Evolutionary conservation across 1,140 invertebrate species (phyloP).

Genomic region (Idris sp.): DNA sequence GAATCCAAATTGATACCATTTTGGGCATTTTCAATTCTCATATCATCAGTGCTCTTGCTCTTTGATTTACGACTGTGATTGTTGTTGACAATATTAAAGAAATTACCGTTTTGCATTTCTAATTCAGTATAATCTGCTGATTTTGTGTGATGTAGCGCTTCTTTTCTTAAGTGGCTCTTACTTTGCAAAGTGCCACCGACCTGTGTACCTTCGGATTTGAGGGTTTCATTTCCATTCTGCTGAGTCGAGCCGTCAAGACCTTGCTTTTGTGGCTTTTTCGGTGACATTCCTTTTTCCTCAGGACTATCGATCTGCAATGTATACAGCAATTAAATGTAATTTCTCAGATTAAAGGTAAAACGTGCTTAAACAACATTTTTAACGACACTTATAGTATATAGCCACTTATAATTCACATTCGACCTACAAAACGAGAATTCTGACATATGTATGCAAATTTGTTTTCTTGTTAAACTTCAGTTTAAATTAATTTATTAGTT

Average conservation of each 20-base stretch:
- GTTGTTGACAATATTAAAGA: slow-evolving; percentile 85
- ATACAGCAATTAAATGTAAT: slow-evolving; percentile 1
- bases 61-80: slow-evolving; percentile 84
- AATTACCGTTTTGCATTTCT: slow-evolving; percentile 81
- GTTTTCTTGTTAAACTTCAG: not conserved
- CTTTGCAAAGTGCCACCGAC: slow-evolving; percentile 84
- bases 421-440: slow-evolving; percentile 8
- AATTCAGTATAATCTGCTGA: slow-evolving; percentile 88
- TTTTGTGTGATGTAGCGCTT: slow-evolving; percentile 82
- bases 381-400: too few species aligned
- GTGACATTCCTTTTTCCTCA: slow-evolving; percentile 78
- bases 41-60: slow-evolving; percentile 93
- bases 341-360: too few species aligned
- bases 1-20: slow-evolving; percentile 83
- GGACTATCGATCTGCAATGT: slow-evolving; percentile 75
- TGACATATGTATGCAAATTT: slow-evolving; percentile 3
- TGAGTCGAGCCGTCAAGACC: slow-evolving; percentile 79
- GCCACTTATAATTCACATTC: slow-evolving; percentile 6
- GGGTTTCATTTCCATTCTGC: slow-evolving; percentile 76
- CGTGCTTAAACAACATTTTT: too few species aligned
- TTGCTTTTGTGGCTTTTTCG: slow-evolving; percentile 73
- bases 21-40: slow-evolving; percentile 82
- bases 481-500: too few species aligned
- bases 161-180: slow-evolving; percentile 82
- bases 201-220: slow-evolving; percentile 89